These are phyloP conservation scores for Pempheris klunzingeri DNA, from an alignment of 2,797 vertebrate genomes.

Conservation along the genomic window DNA sequence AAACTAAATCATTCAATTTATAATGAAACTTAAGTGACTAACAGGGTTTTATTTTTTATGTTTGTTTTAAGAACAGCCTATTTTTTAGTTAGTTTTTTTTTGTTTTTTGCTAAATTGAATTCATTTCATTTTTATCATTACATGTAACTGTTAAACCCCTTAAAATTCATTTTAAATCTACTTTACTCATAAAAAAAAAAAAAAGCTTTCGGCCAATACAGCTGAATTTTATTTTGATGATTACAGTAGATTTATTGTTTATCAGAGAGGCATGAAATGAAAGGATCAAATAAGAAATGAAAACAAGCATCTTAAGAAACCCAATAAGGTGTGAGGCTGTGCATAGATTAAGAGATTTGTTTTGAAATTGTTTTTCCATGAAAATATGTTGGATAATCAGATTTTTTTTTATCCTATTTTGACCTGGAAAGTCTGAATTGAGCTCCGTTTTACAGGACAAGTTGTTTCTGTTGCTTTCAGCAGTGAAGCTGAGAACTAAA, in stretches of 20 bases:
- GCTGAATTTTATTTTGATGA: no score
- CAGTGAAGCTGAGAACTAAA: background rate
- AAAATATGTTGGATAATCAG: background rate
- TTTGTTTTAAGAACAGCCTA: background rate
- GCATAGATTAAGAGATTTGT: background rate
- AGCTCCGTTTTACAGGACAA: background rate
- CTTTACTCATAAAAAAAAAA: no score
- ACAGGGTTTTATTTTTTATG: background rate
- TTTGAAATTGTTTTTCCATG: background rate
- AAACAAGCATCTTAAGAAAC: no score
- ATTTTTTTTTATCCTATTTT: slow-evolving; percentile 2
- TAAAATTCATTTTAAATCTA: background rate
- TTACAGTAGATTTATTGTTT: no score
- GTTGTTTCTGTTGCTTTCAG: background rate
- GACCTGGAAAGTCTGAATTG: background rate
- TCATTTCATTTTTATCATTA: background rate
- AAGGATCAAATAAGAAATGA: background rate
- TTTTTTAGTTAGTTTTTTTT: no score
- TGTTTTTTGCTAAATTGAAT: no score
- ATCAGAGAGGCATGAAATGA: no score
- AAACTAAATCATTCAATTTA: background rate
- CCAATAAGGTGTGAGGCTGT: background rate
- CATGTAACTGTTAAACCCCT: background rate
- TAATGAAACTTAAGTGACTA: background rate
- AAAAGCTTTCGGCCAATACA: no score